A percentile compares a stretch with the other conserved stretches of the same genome.
Evolutionary conservation across 2,113 vertebrate species (phyloP).

Genomic region (Scopus umbretta): DNA sequence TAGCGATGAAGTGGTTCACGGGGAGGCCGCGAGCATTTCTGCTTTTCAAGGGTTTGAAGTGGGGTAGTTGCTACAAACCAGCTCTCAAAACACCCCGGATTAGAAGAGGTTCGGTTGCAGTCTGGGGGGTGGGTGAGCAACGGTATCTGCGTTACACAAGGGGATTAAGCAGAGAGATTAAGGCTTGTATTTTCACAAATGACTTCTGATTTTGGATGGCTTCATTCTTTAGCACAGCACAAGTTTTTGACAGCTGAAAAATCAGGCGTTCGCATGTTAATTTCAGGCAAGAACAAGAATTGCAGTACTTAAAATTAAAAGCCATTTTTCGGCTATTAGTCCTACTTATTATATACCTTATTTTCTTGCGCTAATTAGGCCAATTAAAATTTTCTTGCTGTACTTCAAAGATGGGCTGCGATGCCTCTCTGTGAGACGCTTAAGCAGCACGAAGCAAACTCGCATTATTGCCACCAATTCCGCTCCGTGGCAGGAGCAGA

Average conservation of each 20-base stretch:
- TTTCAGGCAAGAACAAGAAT: not conserved
- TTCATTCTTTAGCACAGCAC: not conserved
- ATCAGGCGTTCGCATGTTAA: not conserved
- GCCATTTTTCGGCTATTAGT: not conserved
- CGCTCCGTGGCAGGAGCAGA: rapidly evolving
- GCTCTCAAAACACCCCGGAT: not conserved
- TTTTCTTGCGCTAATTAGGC: not conserved
- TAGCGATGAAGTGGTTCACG: not conserved
- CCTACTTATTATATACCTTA: not conserved
- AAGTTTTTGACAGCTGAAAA: not conserved
- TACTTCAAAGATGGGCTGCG: not conserved
- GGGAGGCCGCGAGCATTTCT: not conserved
- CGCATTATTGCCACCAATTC: rapidly evolving
- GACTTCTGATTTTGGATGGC: not conserved
- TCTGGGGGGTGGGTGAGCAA: not conserved
- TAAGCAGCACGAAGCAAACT: not conserved
- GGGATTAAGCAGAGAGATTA: not conserved
- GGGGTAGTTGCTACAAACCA: not conserved
- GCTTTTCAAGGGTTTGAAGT: not conserved
- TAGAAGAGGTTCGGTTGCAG: rapidly evolving
- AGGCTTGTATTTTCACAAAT: not conserved
- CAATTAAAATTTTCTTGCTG: not conserved
- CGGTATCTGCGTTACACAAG: not conserved
- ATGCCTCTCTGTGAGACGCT: not conserved
- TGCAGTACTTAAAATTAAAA: not conserved